Evolutionary conservation across 2,113 vertebrate species (phyloP).

Genomic region (Thunnus maccoyii): DNA sequence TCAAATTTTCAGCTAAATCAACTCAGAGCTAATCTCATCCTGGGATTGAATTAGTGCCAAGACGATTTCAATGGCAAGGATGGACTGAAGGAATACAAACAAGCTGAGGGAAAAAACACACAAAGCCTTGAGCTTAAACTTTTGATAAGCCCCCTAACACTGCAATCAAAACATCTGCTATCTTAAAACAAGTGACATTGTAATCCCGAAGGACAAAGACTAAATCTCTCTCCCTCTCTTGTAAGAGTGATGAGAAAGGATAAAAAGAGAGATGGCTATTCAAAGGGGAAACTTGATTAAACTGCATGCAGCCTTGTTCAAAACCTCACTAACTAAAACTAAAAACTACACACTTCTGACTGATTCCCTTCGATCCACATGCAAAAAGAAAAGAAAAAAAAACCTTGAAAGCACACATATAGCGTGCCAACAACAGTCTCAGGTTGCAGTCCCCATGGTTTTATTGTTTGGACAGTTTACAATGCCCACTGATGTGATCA

Average conservation of each 20-base stretch:
- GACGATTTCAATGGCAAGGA: constrained; percentile 75
- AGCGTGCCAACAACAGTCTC: constrained; percentile 83
- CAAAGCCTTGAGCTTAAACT: constrained; percentile 84
- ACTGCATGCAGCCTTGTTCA: constrained; percentile 84
- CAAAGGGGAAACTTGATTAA: constrained; percentile 63
- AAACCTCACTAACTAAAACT: constrained; percentile 85
- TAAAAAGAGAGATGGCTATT: too few relatives aligned
- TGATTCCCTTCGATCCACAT: constrained; percentile 56
- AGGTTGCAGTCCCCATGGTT: constrained; percentile 84
- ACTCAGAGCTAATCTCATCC: constrained; percentile 78
- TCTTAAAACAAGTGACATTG: constrained; percentile 89
- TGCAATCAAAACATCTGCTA: constrained; percentile 87
- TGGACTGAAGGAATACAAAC: constrained; percentile 71
- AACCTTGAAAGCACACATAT: constrained; percentile 76
- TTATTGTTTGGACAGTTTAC: constrained; percentile 85
- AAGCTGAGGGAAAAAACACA: constrained; percentile 70
- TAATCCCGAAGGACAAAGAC: constrained; percentile 87
- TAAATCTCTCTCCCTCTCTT: constrained; percentile 77
- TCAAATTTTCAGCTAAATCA: constrained; percentile 75
- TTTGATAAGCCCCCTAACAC: constrained; percentile 83
- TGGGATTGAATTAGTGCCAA: constrained; percentile 79
- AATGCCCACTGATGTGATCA: constrained; percentile 85
- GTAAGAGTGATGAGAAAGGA: constrained; percentile 47
- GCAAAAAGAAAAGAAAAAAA: constrained; percentile 63
- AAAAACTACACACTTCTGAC: constrained; percentile 50